Evolutionary conservation across 2,113 vertebrate species (phyloP).

Genomic region (Probosciger aterrimus): DNA sequence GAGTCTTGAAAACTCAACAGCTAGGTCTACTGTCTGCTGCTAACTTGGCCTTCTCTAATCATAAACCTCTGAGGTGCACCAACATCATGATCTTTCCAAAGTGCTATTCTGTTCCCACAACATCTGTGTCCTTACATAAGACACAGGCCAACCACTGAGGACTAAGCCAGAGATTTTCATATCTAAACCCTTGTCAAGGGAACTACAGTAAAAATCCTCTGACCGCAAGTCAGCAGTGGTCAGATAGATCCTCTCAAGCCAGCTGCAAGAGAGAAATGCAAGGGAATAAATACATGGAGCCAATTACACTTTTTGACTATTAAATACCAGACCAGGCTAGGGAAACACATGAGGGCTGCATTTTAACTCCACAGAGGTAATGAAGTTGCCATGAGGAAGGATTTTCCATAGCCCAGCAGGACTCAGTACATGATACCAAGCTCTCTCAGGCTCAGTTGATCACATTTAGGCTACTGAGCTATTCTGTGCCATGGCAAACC

Average conservation of each 20-base stretch:
- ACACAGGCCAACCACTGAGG: neutral
- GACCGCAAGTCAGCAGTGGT: neutral
- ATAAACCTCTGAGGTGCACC: neutral
- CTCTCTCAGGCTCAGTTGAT: neutral
- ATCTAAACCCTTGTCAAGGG: neutral
- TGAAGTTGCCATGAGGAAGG: neutral
- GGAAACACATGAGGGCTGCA: accelerated
- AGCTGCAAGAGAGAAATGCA: neutral
- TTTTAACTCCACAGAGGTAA: neutral
- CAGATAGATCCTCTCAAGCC: neutral
- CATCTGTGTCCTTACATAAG: neutral
- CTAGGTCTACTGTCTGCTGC: neutral
- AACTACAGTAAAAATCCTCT: neutral
- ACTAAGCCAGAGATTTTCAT: neutral
- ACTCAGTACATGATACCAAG: neutral
- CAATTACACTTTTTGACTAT: neutral
- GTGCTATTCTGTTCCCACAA: neutral
- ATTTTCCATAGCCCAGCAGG: neutral
- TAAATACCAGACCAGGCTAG: neutral
- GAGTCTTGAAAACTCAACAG: neutral
- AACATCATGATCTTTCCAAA: neutral
- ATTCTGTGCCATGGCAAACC: neutral
- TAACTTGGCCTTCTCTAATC: neutral
- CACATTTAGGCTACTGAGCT: neutral
- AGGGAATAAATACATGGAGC: neutral